phyloP scores from a whole-genome alignment of 2,888 invertebrate species.

The Volucella inflata region DNA sequence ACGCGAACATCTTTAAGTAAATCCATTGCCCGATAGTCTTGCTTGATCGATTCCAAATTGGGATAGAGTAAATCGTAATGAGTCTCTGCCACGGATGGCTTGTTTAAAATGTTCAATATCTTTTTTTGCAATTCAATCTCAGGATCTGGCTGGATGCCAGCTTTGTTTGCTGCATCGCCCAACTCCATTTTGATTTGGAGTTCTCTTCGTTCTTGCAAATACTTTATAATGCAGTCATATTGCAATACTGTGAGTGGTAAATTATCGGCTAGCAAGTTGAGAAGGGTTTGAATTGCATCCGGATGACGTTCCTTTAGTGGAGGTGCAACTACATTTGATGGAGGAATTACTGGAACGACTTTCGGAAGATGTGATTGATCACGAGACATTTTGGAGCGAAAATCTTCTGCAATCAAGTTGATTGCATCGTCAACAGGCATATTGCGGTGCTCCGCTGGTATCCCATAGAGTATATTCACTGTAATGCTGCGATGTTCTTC shows the following conservation, averaged over 20 bases:
- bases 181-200: constrained; percentile 90
- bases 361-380: constrained; percentile 79
- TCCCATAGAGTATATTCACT: constrained; percentile 94
- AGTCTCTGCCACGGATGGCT: constrained; percentile 82
- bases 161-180: constrained; percentile 86
- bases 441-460: constrained; percentile 96
- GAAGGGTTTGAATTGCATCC: constrained; percentile 87
- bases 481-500: constrained; percentile 94
- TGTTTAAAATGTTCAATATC: constrained; percentile 83
- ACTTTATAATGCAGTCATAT: constrained; percentile 90
- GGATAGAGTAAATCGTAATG: constrained; percentile 79
- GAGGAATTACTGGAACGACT: constrained; percentile 76
- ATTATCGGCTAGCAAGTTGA: constrained; percentile 93
- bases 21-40: constrained; percentile 84
- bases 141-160: constrained; percentile 81
- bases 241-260: constrained; percentile 90
- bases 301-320: constrained; percentile 85
- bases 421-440: constrained; percentile 97
- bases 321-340: constrained; percentile 84
- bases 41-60: constrained; percentile 78
- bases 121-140: constrained; percentile 83
- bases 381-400: constrained; percentile 86
- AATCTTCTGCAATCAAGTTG: constrained; percentile 89
- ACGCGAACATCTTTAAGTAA: constrained; percentile 91
- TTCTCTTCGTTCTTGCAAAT: constrained; percentile 89